Evolutionary conservation across 2,888 invertebrate genomes (phyloP), one percentile per base, ranked within the genome.

Genomic region (Mesopsocus fuscifrons): DNA sequence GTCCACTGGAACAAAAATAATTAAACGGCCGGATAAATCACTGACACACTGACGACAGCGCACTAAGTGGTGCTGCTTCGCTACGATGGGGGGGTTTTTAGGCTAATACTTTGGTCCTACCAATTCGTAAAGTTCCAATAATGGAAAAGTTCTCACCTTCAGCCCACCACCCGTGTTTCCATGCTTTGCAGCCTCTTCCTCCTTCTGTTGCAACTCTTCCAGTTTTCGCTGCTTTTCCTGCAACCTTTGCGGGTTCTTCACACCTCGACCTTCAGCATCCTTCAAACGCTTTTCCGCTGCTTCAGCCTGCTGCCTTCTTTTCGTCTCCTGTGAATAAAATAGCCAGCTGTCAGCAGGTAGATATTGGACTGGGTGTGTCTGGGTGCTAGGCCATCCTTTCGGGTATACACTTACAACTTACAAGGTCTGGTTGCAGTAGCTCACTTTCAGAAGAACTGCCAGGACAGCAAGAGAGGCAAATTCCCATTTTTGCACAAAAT

Each of bases 221-320:
- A 65, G 59, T n/a, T 65, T 59, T 50, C 69, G 65, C 53, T 77
- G 74, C 58, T 69, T 68, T 9, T 71, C 62, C 45, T 63, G 67
- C 2, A 77, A 63, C 38, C 64, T 66, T 16, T 71, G 69, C 0
- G 71, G 63, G 57, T 79, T 72, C 53, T 72, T 75, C 3, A 79
- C 66, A 1, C 79, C 79, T 3, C 76, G 65, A 1, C 60, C 54
- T 21, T 72, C 72, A 45, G 68, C 68, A 50, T 76, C 71, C 1
- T 62, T 61, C 1, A 68, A 64, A 2, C 79, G 65, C 38, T 64
- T 66, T 56, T 79, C 77, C 0, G 78, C 79, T 2, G 79, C 79
- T 51, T 77, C 77, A 4, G 68, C 63, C 51, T 72, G 72, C 53
- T 74, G 73, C 15, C 65, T 66, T 22, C 78, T 65, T 41, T 76